These are phyloP conservation scores for Apamea epomidion DNA, from an alignment of 2,888 invertebrate genomes.

Conservation along the genomic window DNA sequence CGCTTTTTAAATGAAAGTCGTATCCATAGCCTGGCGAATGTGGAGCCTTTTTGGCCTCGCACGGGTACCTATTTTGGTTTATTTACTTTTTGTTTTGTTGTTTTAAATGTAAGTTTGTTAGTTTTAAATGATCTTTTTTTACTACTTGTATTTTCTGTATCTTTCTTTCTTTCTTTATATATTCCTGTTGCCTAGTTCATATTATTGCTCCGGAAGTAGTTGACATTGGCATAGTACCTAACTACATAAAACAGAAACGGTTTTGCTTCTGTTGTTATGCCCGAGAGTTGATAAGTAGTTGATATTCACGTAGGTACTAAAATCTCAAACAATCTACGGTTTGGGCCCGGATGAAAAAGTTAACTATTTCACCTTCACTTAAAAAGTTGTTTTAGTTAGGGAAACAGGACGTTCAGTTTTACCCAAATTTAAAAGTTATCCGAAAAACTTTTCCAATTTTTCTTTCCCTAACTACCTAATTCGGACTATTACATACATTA, in stretches of 20 bases:
- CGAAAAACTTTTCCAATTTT: too few relatives aligned
- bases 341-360: neutral
- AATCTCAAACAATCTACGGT: conserved; percentile 1
- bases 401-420: too few relatives aligned
- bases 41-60: neutral
- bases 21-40: too few relatives aligned
- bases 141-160: neutral
- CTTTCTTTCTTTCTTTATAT: neutral
- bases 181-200: neutral
- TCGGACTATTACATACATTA: too few relatives aligned
- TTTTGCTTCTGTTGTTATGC: conserved; percentile 19
- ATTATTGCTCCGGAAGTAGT: conserved; percentile 4
- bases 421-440: too few relatives aligned
- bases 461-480: too few relatives aligned
- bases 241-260: neutral
- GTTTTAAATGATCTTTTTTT: neutral
- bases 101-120: too few relatives aligned
- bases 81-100: neutral
- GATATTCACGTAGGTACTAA: conserved; percentile 5
- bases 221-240: neutral
- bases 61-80: neutral
- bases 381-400: neutral
- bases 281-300: conserved; percentile 33
- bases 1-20: neutral
- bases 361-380: neutral